Evolutionary conservation across 2,113 vertebrate species (phyloP).

Genomic region (Nothobranchius kuhntae): DNA sequence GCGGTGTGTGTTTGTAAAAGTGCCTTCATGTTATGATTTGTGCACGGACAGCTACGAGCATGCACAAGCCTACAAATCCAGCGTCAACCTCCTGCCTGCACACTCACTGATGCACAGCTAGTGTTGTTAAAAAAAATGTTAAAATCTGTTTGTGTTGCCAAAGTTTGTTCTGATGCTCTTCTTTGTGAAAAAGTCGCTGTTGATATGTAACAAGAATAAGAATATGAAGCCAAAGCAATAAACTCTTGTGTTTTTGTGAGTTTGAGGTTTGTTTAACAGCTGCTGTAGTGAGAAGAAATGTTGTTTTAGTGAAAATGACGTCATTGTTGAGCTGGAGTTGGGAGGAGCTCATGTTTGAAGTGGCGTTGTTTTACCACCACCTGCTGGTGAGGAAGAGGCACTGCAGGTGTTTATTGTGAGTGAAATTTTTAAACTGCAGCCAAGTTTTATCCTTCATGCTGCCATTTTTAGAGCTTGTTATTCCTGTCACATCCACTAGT

Average conservation of each 20-base stretch:
- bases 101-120: slow-evolving; percentile 16
- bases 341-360: background rate
- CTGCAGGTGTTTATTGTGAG: background rate
- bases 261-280: slow-evolving; percentile 6
- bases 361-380: slow-evolving; percentile 29
- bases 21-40: background rate
- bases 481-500: background rate
- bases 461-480: background rate
- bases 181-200: slow-evolving; percentile 44
- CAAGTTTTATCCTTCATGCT: slow-evolving; percentile 2
- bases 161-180: slow-evolving; percentile 21
- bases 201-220: slow-evolving; percentile 67
- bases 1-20: too few relatives aligned
- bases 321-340: background rate
- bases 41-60: background rate
- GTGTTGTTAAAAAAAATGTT: slow-evolving; percentile 20
- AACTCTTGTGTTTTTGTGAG: slow-evolving; percentile 29
- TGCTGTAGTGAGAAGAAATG: background rate
- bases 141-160: slow-evolving; percentile 32
- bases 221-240: slow-evolving; percentile 64
- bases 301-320: background rate
- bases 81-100: slow-evolving; percentile 15
- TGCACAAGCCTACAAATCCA: slow-evolving; percentile 1
- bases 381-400: slow-evolving; percentile 28
- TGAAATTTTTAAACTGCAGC: background rate